A percentile compares a stretch with the other conserved stretches of the same genome.
phyloP scores from a whole-genome alignment of 2,797 vertebrate genomes.

The Acrossocheilus fasciatus region DNA sequence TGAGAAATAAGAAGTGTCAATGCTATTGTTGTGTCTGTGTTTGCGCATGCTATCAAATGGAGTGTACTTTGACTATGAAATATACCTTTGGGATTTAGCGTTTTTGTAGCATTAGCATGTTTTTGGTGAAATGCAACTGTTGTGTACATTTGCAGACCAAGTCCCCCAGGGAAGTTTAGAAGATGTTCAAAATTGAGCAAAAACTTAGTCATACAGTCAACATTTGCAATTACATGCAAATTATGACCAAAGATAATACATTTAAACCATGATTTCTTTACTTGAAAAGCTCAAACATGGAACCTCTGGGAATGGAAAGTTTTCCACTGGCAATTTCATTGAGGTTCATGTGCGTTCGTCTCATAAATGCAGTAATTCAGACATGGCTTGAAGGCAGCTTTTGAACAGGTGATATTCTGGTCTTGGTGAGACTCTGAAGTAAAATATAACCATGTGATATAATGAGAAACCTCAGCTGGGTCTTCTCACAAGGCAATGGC shows the following conservation, averaged over 20 bases:
- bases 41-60: too few relatives aligned
- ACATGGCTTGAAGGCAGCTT: constrained; percentile 8
- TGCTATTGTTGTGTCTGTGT: too few relatives aligned
- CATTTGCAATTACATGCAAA: neutral
- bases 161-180: neutral
- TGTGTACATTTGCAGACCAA: neutral
- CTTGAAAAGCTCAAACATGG: neutral
- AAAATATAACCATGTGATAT: constrained; percentile 37
- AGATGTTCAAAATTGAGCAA: neutral
- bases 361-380: constrained; percentile 1
- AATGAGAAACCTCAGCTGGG: constrained; percentile 26
- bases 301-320: neutral
- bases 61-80: too few relatives aligned
- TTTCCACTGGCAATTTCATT: neutral
- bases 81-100: too few relatives aligned
- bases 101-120: too few relatives aligned
- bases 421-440: neutral
- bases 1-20: too few relatives aligned
- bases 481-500: constrained; percentile 23
- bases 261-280: neutral
- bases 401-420: constrained; percentile 1
- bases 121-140: too few relatives aligned
- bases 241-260: neutral
- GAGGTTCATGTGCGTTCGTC: neutral
- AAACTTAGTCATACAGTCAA: neutral